phyloP scores from a whole-genome alignment of 2,113 vertebrate genomes.

The Carassius carassius region DNA sequence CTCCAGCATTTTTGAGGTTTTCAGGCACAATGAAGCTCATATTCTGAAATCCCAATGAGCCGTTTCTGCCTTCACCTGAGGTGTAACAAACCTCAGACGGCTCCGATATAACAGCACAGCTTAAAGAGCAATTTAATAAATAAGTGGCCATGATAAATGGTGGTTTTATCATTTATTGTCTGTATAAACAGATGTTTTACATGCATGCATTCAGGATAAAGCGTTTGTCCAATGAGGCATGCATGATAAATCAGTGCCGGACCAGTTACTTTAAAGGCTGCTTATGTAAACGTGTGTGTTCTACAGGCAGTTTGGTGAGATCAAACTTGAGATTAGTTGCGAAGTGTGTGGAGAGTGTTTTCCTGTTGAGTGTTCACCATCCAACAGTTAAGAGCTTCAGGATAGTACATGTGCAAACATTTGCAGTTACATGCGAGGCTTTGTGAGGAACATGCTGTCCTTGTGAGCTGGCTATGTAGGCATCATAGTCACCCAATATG shows the following conservation, averaged over 20 bases:
- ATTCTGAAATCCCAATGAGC: not conserved
- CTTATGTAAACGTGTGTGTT: not conserved
- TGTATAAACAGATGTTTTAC: not conserved
- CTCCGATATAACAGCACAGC: too few relatives aligned
- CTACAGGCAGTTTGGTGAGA: not conserved
- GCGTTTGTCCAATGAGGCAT: not conserved
- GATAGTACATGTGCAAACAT: not conserved
- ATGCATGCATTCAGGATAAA: not conserved
- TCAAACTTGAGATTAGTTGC: not conserved
- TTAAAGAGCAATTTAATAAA: constrained; percentile 1
- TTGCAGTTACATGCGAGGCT: not conserved
- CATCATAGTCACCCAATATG: not conserved
- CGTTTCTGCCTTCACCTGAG: not conserved
- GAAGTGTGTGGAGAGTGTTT: constrained; percentile 6
- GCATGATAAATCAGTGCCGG: not conserved
- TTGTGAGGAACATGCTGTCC: not conserved
- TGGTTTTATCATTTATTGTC: not conserved
- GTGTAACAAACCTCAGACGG: not conserved
- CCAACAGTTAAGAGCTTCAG: constrained; percentile 1
- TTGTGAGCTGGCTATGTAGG: not conserved
- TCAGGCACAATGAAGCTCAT: not conserved
- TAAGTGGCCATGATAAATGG: not conserved
- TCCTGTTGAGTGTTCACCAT: not conserved
- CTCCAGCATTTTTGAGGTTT: not conserved
- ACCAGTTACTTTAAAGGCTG: not conserved